Conservation (phyloP, 1,140 invertebrate genomes). For the Aradophagus sp. region DNA sequence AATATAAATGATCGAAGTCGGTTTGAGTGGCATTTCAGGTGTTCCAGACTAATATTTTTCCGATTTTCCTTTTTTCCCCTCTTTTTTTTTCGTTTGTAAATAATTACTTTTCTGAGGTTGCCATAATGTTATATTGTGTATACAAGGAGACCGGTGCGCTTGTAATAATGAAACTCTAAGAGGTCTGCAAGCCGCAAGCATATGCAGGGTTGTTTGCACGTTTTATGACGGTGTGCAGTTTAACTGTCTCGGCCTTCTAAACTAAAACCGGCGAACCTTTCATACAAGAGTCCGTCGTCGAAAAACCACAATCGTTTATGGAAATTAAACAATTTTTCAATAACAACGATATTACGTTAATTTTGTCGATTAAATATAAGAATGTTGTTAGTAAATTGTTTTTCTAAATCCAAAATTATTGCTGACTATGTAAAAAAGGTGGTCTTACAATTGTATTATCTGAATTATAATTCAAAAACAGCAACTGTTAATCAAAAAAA, state of each 20-base stretch:
- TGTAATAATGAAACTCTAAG: constrained; percentile 29
- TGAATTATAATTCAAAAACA: no score
- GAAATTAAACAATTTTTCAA: no score
- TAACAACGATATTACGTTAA: no score
- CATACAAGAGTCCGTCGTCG: no score
- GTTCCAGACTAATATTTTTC: constrained; percentile 19
- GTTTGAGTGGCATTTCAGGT: constrained; percentile 19
- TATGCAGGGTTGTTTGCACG: constrained; percentile 37
- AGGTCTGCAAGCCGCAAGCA: constrained; percentile 14
- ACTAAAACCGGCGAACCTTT: background rate
- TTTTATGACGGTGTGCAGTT: constrained; percentile 23
- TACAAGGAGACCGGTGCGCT: constrained; percentile 23
- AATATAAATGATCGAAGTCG: constrained; percentile 13
- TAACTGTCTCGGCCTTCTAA: constrained; percentile 1
- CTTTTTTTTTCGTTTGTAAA: constrained; percentile 26
- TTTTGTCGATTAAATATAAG: no score
- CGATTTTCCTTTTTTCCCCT: constrained; percentile 3
- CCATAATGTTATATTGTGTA: constrained; percentile 20
- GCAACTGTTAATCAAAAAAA: no score
- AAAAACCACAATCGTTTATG: constrained; percentile 1
- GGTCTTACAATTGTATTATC: no score
- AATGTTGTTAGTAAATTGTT: no score
- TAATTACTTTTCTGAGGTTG: constrained; percentile 32
- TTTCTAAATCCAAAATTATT: no score
- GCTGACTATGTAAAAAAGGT: no score